Evolutionary conservation across 1,140 invertebrate species (phyloP), one percentile per base, ranked within the genome.

Genomic region (Zaprionus gabonicus): DNA sequence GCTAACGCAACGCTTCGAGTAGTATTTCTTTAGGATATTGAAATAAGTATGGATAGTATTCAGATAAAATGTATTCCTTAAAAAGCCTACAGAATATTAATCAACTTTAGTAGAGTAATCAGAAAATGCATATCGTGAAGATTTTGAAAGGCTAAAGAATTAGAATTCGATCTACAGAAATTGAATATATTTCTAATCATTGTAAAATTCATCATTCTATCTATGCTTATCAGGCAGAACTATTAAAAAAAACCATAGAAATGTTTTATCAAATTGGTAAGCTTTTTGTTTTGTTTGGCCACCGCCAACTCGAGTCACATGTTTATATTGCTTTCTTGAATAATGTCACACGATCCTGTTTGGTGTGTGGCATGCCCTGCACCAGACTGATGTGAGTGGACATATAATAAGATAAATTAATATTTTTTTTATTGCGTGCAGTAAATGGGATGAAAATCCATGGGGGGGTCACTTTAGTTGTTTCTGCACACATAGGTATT

Each of bases 271-370:
- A 46, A 46, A 41, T 64, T 31, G 7, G 15, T 51, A 17, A 28
- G 46, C 60, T 34, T 31, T 20, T 15, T 51, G n/a, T 51, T 53
- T 51, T 66, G 13, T 28, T 66, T 58, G 58, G 59, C 66, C 27
- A 23, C 41, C 68, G 78, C 55, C 63, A 81, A 82, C 82, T 86
- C 82, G 76, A 53, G 82, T 78, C 82, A 85, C 82, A 85, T 79
- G 69, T 82, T 69, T 51, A 86, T 85, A 85, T 85, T 85, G 82
- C 82, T 85, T 85, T 85, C 85, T 70, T 86, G 82, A 85, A 86
- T 85, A 84, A 84, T 57, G 38, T 72, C 68, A 78, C 78, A 71
- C 36, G 64, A 57, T 59, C 68, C 55, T 34, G 41, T 20, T 46
- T 17, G 34, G 62, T 74, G 73, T 56, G 62, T 53, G 36, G 34